Evolutionary conservation across 2,113 vertebrate species (phyloP).

Genomic region (Prionailurus viverrinus): DNA sequence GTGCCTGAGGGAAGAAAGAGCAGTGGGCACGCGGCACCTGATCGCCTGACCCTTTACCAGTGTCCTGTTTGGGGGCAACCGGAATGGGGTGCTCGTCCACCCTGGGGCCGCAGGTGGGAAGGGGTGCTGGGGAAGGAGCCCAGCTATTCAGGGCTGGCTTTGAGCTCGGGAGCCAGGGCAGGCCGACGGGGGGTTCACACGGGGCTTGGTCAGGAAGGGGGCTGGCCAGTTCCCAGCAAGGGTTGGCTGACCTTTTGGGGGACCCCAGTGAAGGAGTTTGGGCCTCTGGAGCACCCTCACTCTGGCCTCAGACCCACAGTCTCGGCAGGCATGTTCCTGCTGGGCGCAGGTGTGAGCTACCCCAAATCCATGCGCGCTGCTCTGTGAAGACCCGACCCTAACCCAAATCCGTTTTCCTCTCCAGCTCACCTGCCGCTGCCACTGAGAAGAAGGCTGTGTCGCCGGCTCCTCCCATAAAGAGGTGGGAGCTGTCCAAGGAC

Average conservation of each 20-base stretch:
- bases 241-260: background rate
- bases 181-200: background rate
- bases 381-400: background rate
- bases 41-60: background rate
- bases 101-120: background rate
- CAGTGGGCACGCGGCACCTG: rapidly evolving
- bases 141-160: background rate
- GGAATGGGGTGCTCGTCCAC: background rate
- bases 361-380: rapidly evolving
- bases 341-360: background rate
- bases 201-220: background rate
- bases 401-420: background rate
- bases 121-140: background rate
- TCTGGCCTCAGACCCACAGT: background rate
- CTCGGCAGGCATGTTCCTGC: background rate
- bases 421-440: constrained; percentile 85
- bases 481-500: constrained; percentile 92
- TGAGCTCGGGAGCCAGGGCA: background rate
- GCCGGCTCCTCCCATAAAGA: constrained; percentile 86
- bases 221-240: background rate
- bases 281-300: background rate
- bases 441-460: constrained; percentile 89
- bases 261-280: background rate
- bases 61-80: background rate
- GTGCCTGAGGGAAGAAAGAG: background rate